Conservation (phyloP, 2,113 vertebrate genomes). For the Baryphthengus martii region DNA sequence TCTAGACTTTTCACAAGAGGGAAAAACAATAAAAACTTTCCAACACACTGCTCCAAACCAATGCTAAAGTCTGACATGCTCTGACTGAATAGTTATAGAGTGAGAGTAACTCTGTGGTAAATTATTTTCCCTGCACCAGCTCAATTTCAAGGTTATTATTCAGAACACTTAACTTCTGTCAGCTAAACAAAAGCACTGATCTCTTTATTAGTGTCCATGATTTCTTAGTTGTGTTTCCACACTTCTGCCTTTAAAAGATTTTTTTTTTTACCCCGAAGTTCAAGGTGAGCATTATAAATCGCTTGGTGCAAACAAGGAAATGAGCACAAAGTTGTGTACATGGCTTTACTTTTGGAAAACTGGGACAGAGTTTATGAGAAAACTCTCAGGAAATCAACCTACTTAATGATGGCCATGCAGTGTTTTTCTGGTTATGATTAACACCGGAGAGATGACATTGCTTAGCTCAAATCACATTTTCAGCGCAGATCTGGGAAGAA, state of each 20-base stretch:
- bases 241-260: neutral
- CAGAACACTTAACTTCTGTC: neutral
- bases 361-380: neutral
- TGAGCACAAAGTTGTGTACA: neutral
- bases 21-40: neutral
- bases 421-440: constrained; percentile 2
- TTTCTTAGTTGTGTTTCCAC: neutral
- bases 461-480: constrained; percentile 18
- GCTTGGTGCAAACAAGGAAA: neutral
- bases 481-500: neutral
- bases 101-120: neutral
- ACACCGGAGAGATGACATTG: neutral
- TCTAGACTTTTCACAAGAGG: neutral
- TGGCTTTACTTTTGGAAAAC: neutral
- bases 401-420: neutral
- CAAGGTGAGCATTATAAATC: neutral
- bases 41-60: neutral
- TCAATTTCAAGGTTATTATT: neutral
- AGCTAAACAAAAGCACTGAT: neutral
- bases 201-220: neutral
- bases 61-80: neutral
- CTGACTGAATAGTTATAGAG: neutral
- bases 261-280: neutral
- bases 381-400: neutral
- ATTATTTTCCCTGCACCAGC: neutral